Conservation (phyloP, 2,797 vertebrate species). For the Iguana delicatissima region DNA sequence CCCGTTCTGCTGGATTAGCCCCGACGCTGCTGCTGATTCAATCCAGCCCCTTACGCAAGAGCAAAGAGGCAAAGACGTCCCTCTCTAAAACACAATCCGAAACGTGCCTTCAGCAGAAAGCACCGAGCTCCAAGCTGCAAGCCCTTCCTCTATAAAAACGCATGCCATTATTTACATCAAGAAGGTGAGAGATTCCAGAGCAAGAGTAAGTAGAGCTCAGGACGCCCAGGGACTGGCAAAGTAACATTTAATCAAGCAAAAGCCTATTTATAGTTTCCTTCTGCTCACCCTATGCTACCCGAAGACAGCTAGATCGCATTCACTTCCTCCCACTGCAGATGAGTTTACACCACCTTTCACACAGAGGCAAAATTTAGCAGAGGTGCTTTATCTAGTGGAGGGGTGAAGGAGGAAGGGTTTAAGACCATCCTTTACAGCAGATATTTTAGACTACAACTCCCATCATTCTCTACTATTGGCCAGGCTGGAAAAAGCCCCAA, state of each 20-base stretch:
- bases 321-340: neutral
- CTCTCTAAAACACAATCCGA: neutral
- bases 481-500: too few relatives aligned
- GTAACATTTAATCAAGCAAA: constrained; percentile 65
- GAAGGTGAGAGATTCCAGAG: constrained; percentile 31
- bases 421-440: neutral
- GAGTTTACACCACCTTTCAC: neutral
- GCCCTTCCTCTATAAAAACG: constrained; percentile 46
- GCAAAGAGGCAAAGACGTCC: neutral
- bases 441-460: neutral
- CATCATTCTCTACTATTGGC: neutral
- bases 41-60: neutral
- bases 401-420: neutral
- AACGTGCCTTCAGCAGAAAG: neutral
- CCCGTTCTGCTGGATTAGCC: neutral
- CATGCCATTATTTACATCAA: neutral
- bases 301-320: constrained; percentile 49
- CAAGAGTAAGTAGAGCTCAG: constrained; percentile 49
- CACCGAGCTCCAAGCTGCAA: fast-evolving
- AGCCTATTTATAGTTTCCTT: constrained; percentile 55
- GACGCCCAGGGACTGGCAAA: constrained; percentile 44
- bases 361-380: neutral
- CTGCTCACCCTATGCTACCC: constrained; percentile 60
- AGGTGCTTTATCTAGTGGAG: neutral
- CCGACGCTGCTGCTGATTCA: too few relatives aligned